Evolutionary conservation across 2,888 invertebrate genomes (phyloP).

Genomic region (Tenthredo distinguenda): DNA sequence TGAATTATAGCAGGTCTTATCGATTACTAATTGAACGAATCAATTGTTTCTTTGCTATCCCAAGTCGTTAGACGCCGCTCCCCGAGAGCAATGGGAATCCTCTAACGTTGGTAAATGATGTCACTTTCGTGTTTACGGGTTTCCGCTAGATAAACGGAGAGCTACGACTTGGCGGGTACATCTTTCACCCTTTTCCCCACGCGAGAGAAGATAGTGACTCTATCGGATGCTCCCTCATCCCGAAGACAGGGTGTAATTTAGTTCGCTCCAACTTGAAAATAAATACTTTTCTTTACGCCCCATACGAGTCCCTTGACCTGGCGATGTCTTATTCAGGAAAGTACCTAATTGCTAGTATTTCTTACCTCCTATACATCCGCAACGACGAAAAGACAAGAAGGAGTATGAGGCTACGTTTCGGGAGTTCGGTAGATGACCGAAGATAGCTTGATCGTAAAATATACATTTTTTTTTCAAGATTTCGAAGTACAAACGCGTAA

Average conservation of each 20-base stretch:
- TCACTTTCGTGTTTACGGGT: slow-evolving; percentile 60
- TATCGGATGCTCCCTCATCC: slow-evolving; percentile 34
- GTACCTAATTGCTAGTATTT: neutral
- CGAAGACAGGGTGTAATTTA: slow-evolving; percentile 37
- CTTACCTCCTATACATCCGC: neutral
- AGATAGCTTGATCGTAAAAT: neutral
- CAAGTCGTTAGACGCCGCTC: slow-evolving; percentile 56
- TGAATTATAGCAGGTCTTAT: slow-evolving; percentile 52
- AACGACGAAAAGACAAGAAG: neutral
- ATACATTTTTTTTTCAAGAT: neutral
- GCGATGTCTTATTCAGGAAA: slow-evolving; percentile 3
- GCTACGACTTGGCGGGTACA: slow-evolving; percentile 36
- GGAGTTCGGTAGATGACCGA: neutral
- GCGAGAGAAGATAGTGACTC: slow-evolving; percentile 16
- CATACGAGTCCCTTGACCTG: neutral
- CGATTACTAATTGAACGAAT: slow-evolving; percentile 70
- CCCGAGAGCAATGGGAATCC: slow-evolving; percentile 56
- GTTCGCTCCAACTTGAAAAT: slow-evolving; percentile 21
- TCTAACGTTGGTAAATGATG: slow-evolving; percentile 58
- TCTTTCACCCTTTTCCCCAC: slow-evolving; percentile 13
- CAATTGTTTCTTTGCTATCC: slow-evolving; percentile 64
- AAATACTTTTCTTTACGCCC: slow-evolving; percentile 23
- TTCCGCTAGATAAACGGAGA: slow-evolving; percentile 61
- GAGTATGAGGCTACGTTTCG: neutral
- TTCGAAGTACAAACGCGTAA: neutral